These are phyloP conservation scores for Delphinapterus leucas DNA, from an alignment of 2,113 vertebrate species.

Conservation along the genomic window DNA sequence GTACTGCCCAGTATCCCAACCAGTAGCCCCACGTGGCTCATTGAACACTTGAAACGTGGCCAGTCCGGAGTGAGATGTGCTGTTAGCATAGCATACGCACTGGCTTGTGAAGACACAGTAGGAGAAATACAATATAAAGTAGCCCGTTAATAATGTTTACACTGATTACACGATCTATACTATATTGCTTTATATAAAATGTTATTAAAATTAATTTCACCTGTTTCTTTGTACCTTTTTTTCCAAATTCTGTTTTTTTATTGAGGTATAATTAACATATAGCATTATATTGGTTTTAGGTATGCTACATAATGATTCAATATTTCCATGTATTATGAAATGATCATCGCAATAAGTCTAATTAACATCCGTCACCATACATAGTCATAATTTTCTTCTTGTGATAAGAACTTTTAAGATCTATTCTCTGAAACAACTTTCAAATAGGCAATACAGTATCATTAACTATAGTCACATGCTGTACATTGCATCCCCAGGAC, in stretches of 20 bases:
- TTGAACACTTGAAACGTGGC: neutral
- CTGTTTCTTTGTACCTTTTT: neutral
- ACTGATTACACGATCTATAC: neutral
- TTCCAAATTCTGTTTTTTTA: neutral
- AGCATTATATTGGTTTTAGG: neutral
- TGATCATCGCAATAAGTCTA: neutral
- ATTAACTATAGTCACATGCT: neutral
- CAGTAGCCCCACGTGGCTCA: neutral
- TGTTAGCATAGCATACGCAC: fast-evolving
- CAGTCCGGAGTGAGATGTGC: neutral
- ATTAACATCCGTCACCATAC: neutral
- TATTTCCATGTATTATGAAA: neutral
- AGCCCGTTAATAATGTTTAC: neutral
- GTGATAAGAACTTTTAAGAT: neutral
- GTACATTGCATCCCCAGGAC: too few relatives aligned
- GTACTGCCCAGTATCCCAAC: too few relatives aligned
- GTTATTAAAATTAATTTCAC: neutral
- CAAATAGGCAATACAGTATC: neutral
- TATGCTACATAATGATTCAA: neutral
- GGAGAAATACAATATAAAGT: neutral
- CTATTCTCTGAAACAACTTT: neutral
- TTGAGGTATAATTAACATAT: neutral
- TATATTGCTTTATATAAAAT: neutral
- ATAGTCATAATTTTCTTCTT: neutral
- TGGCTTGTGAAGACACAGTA: neutral